Base-by-base conservation (phyloP, 2,113 vertebrate genomes). In the Solea solea region DNA sequence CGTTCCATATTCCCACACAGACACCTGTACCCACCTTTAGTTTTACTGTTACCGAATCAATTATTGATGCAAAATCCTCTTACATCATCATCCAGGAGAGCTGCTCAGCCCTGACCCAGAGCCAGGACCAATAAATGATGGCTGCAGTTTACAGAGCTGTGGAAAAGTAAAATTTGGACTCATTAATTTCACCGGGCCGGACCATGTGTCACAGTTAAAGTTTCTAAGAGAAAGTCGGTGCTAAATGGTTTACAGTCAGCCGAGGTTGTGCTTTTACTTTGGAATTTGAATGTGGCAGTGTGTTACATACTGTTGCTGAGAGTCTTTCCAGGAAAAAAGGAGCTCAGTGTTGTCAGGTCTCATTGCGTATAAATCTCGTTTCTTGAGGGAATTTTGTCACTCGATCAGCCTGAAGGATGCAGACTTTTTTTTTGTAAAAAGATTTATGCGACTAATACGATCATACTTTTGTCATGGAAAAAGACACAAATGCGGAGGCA, bases 391-490 rank as follows among this genome's bases (percentile, higher is more conserved):
- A 66, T 60, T 81, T 10, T 55, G 59, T 70, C 54, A 14, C 57
- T 41, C 28, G 45, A 65, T 57, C 34, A 25, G 55, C 15, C 41
- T 34, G 41, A 79, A 60, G 11, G 65, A 78, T 3, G 42, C 25
- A 52, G 53, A 46, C 45, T 42, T 65, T 7, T 53, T 52, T 39
- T 60, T 1, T 53, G 27, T 27, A 1, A 14, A 39, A 40, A 44
- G 42, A 69, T 78, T 72, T 52, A 73, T 59, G 74, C 52, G 51
- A 68, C 16, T 5, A 60, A 54, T 44, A 44, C 1, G 8, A 41
- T 8, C 56, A 49, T 28, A 55, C 21, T 59, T 64, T 74, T 72
- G 64, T 59, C 51, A 60, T 57, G 69, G 45, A 81, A 75, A 80
- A 80, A 58, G 62, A 81, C 51, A 57, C 46, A 67, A 79, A 61